Evolutionary conservation across 1,140 invertebrate species (phyloP).

Genomic region (Caenorhabditis elegans): DNA sequence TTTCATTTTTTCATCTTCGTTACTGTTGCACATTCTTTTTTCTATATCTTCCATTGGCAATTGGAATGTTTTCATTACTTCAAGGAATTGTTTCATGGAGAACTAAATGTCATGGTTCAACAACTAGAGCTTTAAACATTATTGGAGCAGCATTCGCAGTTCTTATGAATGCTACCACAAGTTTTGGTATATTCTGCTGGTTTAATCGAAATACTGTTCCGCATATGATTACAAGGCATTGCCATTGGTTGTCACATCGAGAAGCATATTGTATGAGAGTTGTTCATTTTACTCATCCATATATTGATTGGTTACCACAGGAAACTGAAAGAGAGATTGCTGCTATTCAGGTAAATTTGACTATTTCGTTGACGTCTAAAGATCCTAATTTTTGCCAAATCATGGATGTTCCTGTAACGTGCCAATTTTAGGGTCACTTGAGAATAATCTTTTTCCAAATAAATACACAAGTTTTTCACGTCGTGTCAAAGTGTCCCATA

Average conservation of each 20-base stretch:
- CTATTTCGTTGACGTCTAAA: too few relatives aligned
- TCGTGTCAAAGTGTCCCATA: too few relatives aligned
- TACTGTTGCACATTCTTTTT: constrained; percentile 38
- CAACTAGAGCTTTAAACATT: background rate
- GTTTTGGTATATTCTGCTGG: constrained; percentile 37
- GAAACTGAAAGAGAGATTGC: constrained; percentile 34
- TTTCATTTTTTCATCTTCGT: constrained; percentile 32
- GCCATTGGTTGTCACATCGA: constrained; percentile 12
- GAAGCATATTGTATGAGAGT: constrained; percentile 33
- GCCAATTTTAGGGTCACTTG: too few relatives aligned
- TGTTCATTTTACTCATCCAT: constrained; percentile 34
- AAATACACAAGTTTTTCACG: too few relatives aligned
- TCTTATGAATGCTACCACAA: constrained; percentile 21
- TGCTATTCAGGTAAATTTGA: constrained; percentile 35
- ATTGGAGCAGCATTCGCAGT: constrained; percentile 10
- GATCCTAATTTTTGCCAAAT: too few relatives aligned
- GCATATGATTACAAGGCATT: constrained; percentile 34
- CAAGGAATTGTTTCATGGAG: constrained; percentile 33
- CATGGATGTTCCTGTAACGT: too few relatives aligned
- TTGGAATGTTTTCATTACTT: constrained; percentile 3
- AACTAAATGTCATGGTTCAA: constrained; percentile 25
- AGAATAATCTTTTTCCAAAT: too few relatives aligned
- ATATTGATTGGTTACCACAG: constrained; percentile 37
- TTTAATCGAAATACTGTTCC: constrained; percentile 19
- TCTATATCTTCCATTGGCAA: constrained; percentile 5